Evolutionary conservation across 2,113 vertebrate species (phyloP).

Genomic region (Entomyzon cyanotis): DNA sequence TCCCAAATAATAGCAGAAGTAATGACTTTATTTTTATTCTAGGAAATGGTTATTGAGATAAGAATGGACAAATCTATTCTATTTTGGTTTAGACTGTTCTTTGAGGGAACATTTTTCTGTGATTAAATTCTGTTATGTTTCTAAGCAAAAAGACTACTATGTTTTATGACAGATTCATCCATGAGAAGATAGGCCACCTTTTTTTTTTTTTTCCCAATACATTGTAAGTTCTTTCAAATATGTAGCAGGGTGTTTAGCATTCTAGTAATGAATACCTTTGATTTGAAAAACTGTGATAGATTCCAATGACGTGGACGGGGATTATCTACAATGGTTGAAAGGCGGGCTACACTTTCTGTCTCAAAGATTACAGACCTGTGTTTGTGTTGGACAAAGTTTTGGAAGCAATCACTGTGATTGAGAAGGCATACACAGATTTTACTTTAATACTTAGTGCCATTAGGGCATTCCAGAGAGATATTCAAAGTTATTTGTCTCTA

Average conservation of each 20-base stretch:
- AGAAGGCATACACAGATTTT: not conserved
- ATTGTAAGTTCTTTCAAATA: not conserved
- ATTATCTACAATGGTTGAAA: not conserved
- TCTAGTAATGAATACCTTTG: not conserved
- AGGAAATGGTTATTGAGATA: not conserved
- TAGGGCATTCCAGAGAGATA: not conserved
- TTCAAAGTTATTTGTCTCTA: not conserved
- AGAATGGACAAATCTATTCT: not conserved
- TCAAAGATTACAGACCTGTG: not conserved
- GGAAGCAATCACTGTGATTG: not conserved
- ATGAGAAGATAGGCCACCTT: not conserved
- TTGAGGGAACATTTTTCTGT: not conserved
- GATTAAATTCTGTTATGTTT: not conserved
- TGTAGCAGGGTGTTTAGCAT: not conserved
- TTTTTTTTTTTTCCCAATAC: not conserved
- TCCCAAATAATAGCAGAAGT: not conserved
- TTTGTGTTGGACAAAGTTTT: not conserved
- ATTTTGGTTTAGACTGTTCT: not conserved
- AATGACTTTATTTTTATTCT: not conserved
- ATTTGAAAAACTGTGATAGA: not conserved
- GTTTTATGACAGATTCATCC: not conserved
- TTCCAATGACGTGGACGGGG: not conserved
- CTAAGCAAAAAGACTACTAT: not conserved
- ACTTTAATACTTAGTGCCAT: not conserved
- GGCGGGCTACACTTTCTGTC: not conserved